Conservation (phyloP, 2,113 vertebrate species). For the Cheilinus undulatus region DNA sequence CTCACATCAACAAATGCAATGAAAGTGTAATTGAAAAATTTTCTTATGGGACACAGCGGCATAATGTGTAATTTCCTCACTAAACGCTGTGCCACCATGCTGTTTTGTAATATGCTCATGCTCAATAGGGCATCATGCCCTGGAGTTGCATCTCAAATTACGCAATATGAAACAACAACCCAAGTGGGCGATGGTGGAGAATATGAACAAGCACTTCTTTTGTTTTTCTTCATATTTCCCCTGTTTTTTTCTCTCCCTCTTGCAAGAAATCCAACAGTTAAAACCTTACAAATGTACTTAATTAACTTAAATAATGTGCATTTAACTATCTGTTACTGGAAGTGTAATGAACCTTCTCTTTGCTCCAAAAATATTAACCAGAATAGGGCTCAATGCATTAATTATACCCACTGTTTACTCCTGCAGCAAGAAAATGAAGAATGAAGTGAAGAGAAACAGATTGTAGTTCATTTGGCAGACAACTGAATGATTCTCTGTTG, state of each 20-base stretch:
- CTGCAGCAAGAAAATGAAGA: not conserved
- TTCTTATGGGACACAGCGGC: slow-evolving; percentile 73
- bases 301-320: slow-evolving; percentile 45
- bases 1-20: slow-evolving; percentile 69
- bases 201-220: slow-evolving; percentile 56
- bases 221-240: slow-evolving; percentile 43
- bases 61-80: slow-evolving; percentile 77
- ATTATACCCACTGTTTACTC: slow-evolving; percentile 1
- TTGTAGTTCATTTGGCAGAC: slow-evolving; percentile 36
- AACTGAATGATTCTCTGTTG: slow-evolving; percentile 28
- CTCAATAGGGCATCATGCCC: slow-evolving; percentile 58
- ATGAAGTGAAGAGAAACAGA: not conserved
- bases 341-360: slow-evolving; percentile 52
- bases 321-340: slow-evolving; percentile 58
- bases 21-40: slow-evolving; percentile 79
- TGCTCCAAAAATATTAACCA: not conserved
- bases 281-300: slow-evolving; percentile 60
- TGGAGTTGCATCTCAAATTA: slow-evolving; percentile 63
- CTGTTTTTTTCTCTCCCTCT: slow-evolving; percentile 30
- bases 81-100: slow-evolving; percentile 73
- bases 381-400: slow-evolving; percentile 12
- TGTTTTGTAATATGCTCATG: slow-evolving; percentile 73
- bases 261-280: slow-evolving; percentile 52
- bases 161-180: slow-evolving; percentile 60
- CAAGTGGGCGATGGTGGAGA: slow-evolving; percentile 41